These are phyloP conservation scores for Pterocles burchelli DNA, from an alignment of 2,113 vertebrate genomes.

Conservation along the genomic window DNA sequence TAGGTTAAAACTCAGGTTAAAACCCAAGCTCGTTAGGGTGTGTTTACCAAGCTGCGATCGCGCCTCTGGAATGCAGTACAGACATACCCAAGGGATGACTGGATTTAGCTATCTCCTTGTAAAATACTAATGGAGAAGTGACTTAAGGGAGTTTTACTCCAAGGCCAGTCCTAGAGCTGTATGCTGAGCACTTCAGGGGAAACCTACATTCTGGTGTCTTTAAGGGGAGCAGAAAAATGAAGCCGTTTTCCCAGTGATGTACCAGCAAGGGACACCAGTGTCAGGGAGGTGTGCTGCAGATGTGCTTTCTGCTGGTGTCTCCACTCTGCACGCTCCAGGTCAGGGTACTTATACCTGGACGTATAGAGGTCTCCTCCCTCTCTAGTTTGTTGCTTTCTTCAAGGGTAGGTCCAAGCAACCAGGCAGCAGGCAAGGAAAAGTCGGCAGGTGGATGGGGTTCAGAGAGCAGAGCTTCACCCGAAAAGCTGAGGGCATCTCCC, in stretches of 20 bases:
- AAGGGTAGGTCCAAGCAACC: not conserved
- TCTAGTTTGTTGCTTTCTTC: not conserved
- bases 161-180: not conserved
- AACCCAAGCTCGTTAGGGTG: not conserved
- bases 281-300: not conserved
- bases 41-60: not conserved
- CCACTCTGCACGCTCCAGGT: not conserved
- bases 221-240: not conserved
- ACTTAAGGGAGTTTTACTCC: not conserved
- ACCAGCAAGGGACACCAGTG: not conserved
- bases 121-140: not conserved
- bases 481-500: not conserved
- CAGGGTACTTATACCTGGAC: not conserved
- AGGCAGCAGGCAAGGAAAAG: not conserved
- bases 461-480: not conserved
- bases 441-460: not conserved
- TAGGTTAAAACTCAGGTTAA: not conserved
- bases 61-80: not conserved
- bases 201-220: not conserved
- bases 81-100: not conserved
- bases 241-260: not conserved
- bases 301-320: not conserved
- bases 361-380: not conserved
- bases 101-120: slow-evolving; percentile 3
- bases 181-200: not conserved